Base-by-base conservation (phyloP, 2,888 invertebrate species). In the Sphaerophoria rueppellii region DNA sequence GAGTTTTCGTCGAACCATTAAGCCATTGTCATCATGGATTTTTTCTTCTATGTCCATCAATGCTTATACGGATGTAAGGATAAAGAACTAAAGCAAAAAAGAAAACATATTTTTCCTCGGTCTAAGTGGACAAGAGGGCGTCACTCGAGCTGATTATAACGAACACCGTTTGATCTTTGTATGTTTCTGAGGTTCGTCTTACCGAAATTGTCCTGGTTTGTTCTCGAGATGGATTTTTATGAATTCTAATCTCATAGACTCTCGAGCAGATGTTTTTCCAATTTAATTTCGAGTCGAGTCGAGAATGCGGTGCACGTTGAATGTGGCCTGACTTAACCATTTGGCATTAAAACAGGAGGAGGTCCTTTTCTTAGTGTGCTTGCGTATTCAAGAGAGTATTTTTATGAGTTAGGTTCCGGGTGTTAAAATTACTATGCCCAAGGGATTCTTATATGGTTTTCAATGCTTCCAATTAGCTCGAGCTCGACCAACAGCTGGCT, bases 121-220 rank as follows among this genome's bases (percentile, higher is more conserved):
- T 61, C 75, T 60, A 83, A 83, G 81, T 85, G 83, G 81, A 81
- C 74, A 72, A 81, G 79, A 83, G 81, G 83, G 83, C 76, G 83
- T 69, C 80, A 79, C 81, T 79, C 82, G 71, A 71, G 70, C 79
- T 79, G 82, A 83, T 83, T 82, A 79, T 60, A 75, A 48, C 75
- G 79, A 75, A 57, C 79, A 83, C 71, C 70, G 79, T 83, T 83
- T 83, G 82, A 83, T 83, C 75, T 79, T 40, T 67, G 43, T 14
- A 74, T 43, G 40, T 40, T 40, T 11, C 12, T 4, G 73, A 79
- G 82, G 82, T 74, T 74, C 79, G 48, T 65, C 14, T 58, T 24
- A 40, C 58, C 4, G 32, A 35, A 50, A n/a, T 58, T 52, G 24
- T 67, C 58, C 58, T 50, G 24, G 37, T 74, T 69, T 61, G 35